phyloP scores from a whole-genome alignment of 2,113 vertebrate genomes.

The Ursus arctos region DNA sequence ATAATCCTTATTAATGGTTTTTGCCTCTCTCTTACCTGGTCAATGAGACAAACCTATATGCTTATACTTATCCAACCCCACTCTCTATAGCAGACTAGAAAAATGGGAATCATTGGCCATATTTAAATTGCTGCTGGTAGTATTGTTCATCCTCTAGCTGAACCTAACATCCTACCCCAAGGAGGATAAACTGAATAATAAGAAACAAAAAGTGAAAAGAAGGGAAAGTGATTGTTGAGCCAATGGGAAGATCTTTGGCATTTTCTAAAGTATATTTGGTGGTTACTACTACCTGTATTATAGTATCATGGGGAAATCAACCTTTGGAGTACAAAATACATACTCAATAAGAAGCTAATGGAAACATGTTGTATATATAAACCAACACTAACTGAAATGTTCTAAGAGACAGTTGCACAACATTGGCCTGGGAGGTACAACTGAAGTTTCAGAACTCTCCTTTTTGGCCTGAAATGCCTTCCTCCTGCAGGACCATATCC shows the following conservation, averaged over 20 bases:
- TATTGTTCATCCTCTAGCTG: neutral
- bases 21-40: neutral
- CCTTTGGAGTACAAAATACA: neutral
- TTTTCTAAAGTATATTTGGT: neutral
- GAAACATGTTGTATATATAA: neutral
- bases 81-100: neutral
- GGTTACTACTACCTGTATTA: neutral
- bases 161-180: neutral
- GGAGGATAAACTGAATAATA: neutral
- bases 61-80: neutral
- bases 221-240: neutral
- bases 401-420: neutral
- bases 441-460: neutral
- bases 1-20: neutral
- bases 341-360: neutral
- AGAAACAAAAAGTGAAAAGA: conserved; percentile 35
- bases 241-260: neutral
- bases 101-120: neutral
- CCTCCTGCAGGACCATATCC: neutral
- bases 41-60: neutral
- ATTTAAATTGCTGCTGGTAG: neutral
- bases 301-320: neutral
- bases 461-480: neutral
- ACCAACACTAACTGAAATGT: neutral
- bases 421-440: neutral